Conservation (phyloP, 2,113 vertebrate genomes). For the Cavia aperea region DNA sequence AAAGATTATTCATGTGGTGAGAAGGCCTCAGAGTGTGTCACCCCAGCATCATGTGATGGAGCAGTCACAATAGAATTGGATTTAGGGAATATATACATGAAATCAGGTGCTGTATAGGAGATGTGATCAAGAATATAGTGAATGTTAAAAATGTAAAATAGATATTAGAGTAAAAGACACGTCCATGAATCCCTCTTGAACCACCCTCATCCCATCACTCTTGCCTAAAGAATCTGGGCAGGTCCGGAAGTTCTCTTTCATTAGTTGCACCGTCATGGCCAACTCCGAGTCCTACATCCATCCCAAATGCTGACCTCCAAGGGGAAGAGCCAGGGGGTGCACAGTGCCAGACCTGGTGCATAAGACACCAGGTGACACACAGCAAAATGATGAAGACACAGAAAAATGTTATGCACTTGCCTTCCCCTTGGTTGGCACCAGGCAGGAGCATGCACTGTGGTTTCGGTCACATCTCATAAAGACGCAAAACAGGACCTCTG, state of each 20-base stretch:
- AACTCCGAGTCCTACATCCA: background rate
- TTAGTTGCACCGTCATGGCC: background rate
- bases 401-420: background rate
- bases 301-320: background rate
- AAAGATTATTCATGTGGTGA: background rate
- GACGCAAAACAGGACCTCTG: background rate
- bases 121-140: background rate
- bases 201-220: background rate
- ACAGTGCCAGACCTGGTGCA: background rate
- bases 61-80: background rate
- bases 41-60: background rate
- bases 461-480: no score
- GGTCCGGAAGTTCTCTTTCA: background rate
- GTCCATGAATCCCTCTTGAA: background rate
- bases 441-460: background rate
- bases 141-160: background rate
- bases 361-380: no score
- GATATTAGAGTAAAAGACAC: background rate
- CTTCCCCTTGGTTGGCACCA: background rate
- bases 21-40: background rate
- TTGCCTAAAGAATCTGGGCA: background rate
- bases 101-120: background rate
- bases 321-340: background rate
- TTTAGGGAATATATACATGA: background rate
- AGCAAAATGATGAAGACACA: background rate